Evolutionary conservation across 2,113 vertebrate genomes (phyloP), one percentile per base, ranked within the genome.

Genomic region (Poecile atricapillus): DNA sequence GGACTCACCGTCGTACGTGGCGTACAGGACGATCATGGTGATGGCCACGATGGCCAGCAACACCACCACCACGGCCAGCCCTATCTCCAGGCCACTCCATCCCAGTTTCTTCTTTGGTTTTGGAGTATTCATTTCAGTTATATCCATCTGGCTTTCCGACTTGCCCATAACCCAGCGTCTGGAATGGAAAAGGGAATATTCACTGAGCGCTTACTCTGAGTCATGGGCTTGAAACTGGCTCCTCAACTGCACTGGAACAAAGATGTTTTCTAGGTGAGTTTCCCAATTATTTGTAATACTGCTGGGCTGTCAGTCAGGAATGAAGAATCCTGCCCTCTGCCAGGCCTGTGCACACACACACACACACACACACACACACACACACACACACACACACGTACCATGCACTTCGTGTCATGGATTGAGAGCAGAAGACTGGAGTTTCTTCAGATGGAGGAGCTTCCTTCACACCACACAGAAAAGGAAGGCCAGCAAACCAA

Each of bases 111-210:
- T 99, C 94, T 98, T 98, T 46, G 98, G 98, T 80, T 99, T 99
- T n/a, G 98, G 98, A 56, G 97, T 90, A 64, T 97, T 99, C 96
- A 98, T 98, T 47, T 99, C 99, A 92, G 98, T 99, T 98, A 99
- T 99, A 94, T 97, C 99, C 98, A 98, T 98, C 97, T 98, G 98
- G 98, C 98, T 98, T 98, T 99, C 99, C 49, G 98, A 98, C 97
- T 97, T 97, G 94, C 98, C 98, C 98, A 99, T 98, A 98, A 98
- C 98, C 97, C 98, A 98, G 97, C 94, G 97, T 98, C 99, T 99
- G 96, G 87, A 95, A 95, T 70, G 56, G 62, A 64, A 37, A 70
- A 55, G 82, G 43, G 58, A 82, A 28, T 20, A 31, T 11, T 65
- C 58, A 46, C 50, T 47, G 47, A 67, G 73, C 43, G 6, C 30